A percentile compares a stretch with the other conserved stretches of the same genome.
Evolutionary conservation across 2,888 invertebrate genomes (phyloP).

Genomic region (Myathropa florea): DNA sequence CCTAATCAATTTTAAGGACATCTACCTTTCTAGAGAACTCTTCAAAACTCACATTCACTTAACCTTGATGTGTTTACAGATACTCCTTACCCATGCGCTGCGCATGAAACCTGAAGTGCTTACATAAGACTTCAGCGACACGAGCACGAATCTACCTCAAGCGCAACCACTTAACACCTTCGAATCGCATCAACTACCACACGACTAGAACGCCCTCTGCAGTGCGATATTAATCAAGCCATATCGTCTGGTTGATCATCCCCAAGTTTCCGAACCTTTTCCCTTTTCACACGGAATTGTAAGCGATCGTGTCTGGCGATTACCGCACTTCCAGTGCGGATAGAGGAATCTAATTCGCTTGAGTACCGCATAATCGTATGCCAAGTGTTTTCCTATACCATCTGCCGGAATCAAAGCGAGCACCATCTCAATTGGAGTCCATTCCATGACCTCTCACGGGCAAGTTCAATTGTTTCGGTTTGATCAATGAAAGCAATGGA

Average conservation of each 20-base stretch:
- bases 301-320: neutral
- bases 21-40: neutral
- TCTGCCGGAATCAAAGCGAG: slow-evolving; percentile 7
- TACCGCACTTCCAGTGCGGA: neutral
- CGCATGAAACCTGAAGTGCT: slow-evolving; percentile 5
- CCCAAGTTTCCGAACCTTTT: neutral
- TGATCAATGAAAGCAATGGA: slow-evolving; percentile 6
- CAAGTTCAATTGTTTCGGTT: slow-evolving; percentile 32
- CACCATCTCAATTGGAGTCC: slow-evolving; percentile 3
- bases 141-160: neutral
- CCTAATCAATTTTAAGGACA: neutral
- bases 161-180: slow-evolving; percentile 7
- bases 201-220: neutral
- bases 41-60: neutral
- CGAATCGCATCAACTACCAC: neutral
- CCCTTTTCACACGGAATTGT: no score
- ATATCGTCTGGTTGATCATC: neutral
- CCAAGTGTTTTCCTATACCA: slow-evolving; percentile 14
- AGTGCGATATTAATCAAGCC: slow-evolving; percentile 12
- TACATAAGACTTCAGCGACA: slow-evolving; percentile 14
- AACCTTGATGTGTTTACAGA: slow-evolving; percentile 19
- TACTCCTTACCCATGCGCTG: slow-evolving; percentile 2
- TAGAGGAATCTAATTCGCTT: neutral
- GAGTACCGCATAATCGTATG: neutral
- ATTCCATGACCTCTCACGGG: slow-evolving; percentile 15